Conservation (phyloP, 2,888 invertebrate genomes). For the Hartigia nigra region DNA sequence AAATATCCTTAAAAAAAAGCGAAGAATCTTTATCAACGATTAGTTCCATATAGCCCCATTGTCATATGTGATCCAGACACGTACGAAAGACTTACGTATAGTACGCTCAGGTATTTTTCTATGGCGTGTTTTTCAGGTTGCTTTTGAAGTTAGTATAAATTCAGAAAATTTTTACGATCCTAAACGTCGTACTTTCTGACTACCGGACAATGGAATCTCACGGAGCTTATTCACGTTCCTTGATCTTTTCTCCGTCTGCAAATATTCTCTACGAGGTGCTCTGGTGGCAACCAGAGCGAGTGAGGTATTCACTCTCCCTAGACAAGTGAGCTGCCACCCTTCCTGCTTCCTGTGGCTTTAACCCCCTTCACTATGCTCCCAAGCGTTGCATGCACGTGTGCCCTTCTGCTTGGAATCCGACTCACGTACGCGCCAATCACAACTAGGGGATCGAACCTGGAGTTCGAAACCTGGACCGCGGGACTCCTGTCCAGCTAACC, state of each 20-base stretch:
- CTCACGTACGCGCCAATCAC: constrained; percentile 46
- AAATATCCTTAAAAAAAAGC: neutral
- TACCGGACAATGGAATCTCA: neutral
- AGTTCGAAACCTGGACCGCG: constrained; percentile 22
- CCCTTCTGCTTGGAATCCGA: constrained; percentile 38
- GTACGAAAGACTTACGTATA: neutral
- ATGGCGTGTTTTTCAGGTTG: neutral
- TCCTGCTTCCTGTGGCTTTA: constrained; percentile 4
- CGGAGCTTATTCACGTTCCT: neutral
- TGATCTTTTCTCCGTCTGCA: neutral
- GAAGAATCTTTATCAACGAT: neutral
- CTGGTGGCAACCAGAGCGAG: neutral
- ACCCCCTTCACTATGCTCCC: constrained; percentile 1
- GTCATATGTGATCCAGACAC: neutral
- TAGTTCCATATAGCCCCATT: neutral
- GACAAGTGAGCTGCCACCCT: constrained; percentile 5
- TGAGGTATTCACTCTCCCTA: constrained; percentile 4
- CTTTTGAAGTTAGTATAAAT: neutral
- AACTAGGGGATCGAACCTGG: constrained; percentile 40
- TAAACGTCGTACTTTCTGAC: neutral
- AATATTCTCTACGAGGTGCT: constrained; percentile 1
- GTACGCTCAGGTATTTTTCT: neutral
- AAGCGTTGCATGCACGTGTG: constrained; percentile 39
- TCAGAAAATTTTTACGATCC: neutral
- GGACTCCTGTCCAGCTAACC: constrained; percentile 37